Conservation (phyloP, 2,113 vertebrate genomes). For the Macroglossus sobrinus region DNA sequence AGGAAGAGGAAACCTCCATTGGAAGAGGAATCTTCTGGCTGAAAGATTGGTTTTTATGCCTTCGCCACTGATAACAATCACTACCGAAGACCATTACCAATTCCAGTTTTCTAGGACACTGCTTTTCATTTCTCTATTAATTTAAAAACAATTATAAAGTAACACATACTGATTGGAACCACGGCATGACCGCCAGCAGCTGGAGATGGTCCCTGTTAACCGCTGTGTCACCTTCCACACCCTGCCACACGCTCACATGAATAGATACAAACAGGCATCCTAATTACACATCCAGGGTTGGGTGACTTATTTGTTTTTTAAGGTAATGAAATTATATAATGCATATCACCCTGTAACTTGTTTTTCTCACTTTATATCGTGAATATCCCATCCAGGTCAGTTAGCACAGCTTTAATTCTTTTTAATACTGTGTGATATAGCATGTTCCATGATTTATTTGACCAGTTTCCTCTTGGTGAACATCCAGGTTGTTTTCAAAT, state of each 20-base stretch:
- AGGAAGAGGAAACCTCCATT: slow-evolving; percentile 7
- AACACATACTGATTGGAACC: not conserved
- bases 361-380: not conserved
- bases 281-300: not conserved
- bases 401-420: slow-evolving; percentile 29
- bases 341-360: not conserved
- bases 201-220: not conserved
- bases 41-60: not conserved
- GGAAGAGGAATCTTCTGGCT: not conserved
- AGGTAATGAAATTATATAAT: slow-evolving; percentile 14
- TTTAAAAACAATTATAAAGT: not conserved
- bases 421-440: not conserved
- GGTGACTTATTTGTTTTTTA: not conserved
- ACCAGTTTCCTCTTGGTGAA: not conserved
- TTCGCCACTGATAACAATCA: not conserved
- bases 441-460: not conserved
- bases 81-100: not conserved
- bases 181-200: not conserved
- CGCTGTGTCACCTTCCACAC: fast-evolving
- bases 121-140: slow-evolving; percentile 6
- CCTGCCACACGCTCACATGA: not conserved
- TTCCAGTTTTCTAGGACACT: not conserved
- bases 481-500: not conserved
- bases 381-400: not conserved
- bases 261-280: not conserved